A percentile compares a stretch with the other conserved stretches of the same genome.
Evolutionary conservation across 2,797 vertebrate species (phyloP).

Genomic region (Spondyliosoma cantharus): DNA sequence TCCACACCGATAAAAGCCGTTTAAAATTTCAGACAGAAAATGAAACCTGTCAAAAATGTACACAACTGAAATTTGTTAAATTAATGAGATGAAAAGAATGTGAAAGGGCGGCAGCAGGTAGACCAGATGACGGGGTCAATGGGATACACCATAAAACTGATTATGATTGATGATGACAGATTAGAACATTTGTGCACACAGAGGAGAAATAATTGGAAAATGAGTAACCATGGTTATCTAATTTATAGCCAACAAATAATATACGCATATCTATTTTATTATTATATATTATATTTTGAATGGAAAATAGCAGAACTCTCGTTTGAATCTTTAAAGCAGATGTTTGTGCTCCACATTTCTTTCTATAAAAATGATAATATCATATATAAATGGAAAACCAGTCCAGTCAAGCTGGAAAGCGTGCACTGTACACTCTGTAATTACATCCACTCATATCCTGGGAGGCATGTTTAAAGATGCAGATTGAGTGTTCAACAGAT

Average conservation of each 20-base stretch:
- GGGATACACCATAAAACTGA: constrained; percentile 86
- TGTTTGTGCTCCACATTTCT: neutral
- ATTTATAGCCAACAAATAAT: constrained; percentile 69
- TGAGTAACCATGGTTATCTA: constrained; percentile 75
- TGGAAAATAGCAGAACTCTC: neutral
- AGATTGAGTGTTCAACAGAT: constrained; percentile 69
- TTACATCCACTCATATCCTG: constrained; percentile 61
- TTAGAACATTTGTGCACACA: constrained; percentile 74
- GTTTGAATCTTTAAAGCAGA: constrained; percentile 33
- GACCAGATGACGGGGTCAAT: constrained; percentile 88
- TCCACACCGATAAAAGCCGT: constrained; percentile 75
- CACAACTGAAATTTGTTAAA: constrained; percentile 90
- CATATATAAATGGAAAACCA: constrained; percentile 45
- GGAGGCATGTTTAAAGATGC: constrained; percentile 66
- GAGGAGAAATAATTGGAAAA: constrained; percentile 83
- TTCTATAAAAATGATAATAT: constrained; percentile 45
- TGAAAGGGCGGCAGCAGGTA: constrained; percentile 84
- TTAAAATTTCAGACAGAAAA: constrained; percentile 76
- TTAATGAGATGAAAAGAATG: constrained; percentile 88
- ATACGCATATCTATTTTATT: constrained; percentile 36
- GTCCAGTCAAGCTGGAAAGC: constrained; percentile 34
- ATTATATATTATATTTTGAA: too few relatives aligned
- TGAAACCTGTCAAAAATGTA: constrained; percentile 87
- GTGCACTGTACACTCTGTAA: constrained; percentile 51
- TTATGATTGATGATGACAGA: constrained; percentile 88